Conservation (phyloP, 2,888 invertebrate genomes). For the Apamea sordens region DNA sequence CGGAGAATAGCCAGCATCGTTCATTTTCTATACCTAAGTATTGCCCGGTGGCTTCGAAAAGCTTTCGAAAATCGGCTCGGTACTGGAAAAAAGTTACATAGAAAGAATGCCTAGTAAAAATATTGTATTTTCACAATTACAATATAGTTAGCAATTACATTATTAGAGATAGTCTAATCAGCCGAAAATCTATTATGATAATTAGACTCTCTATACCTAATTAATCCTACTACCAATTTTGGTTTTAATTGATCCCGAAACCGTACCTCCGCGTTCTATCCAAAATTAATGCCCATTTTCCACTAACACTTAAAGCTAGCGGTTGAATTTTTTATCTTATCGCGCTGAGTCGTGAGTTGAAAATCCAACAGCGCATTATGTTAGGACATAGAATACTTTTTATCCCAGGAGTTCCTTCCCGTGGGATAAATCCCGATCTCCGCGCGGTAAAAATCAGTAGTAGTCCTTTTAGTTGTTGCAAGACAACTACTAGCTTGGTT, state of each 20-base stretch:
- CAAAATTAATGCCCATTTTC: not conserved
- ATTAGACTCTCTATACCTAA: not conserved
- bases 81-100: not conserved
- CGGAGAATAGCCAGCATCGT: not conserved
- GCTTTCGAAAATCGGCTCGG: not conserved
- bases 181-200: not conserved
- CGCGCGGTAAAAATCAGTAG: too few relatives aligned
- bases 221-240: not conserved
- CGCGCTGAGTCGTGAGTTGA: not conserved
- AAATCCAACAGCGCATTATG: not conserved
- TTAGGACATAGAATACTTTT: too few relatives aligned
- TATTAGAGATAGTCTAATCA: not conserved
- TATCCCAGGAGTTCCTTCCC: too few relatives aligned
- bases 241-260: not conserved
- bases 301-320: not conserved
- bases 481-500: too few relatives aligned
- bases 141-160: not conserved
- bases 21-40: not conserved
- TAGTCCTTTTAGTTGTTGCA: too few relatives aligned
- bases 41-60: not conserved
- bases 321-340: not conserved
- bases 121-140: not conserved
- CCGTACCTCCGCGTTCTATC: not conserved
- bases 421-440: too few relatives aligned
- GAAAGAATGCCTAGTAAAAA: not conserved